Base-by-base conservation (phyloP, 2,888 invertebrate species). In the Nasonovia ribisnigri region DNA sequence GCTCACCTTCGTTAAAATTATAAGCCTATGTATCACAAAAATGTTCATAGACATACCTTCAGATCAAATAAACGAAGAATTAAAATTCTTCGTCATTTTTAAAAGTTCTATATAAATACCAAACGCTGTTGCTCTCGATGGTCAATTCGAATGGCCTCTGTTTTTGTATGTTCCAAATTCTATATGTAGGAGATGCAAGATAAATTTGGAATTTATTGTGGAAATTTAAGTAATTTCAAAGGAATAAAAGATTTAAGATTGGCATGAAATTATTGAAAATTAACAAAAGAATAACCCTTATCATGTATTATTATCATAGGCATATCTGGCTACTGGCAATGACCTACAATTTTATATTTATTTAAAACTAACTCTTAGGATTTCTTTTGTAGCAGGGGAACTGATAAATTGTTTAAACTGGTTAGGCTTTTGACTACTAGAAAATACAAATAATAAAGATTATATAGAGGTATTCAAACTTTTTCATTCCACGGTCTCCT, bases 1-100 rank as follows among this genome's bases (percentile, higher is more conserved):
- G 11, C 60, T 87, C 24, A 86, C 57, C n/a, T 92, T 48, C 36
- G 48, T 48, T 67, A 36, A 48, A 87, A 26, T 48, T 67, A 67
- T 88, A 36, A 54, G 43, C n/a, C 54, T 77, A 92, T 24, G 51
- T 43, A 88, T 92, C 88, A 77, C 51, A 92, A 92, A 67, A 67
- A 88, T 36, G 77, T 88, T 67, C 88, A 88, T 92, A 51, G 88
- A 88, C 88, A 54, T 92, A 92, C 88, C 92, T 92, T 88, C 51
- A 77, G n/a, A 88, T 67, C 24, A 88, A 88, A 92, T 67, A 43
- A 88, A 88, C 67, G 88, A 88, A 67, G 88, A 88, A 88, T 88
- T 54, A 67, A 16, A 88, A 92, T 67, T 77, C 92, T 51, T 88
- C 88, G 51, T n/a, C 24, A 77, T 67, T 88, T 92, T 87, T 77